Conservation (phyloP, 2,888 invertebrate genomes). For the Drosophila ustulata region DNA sequence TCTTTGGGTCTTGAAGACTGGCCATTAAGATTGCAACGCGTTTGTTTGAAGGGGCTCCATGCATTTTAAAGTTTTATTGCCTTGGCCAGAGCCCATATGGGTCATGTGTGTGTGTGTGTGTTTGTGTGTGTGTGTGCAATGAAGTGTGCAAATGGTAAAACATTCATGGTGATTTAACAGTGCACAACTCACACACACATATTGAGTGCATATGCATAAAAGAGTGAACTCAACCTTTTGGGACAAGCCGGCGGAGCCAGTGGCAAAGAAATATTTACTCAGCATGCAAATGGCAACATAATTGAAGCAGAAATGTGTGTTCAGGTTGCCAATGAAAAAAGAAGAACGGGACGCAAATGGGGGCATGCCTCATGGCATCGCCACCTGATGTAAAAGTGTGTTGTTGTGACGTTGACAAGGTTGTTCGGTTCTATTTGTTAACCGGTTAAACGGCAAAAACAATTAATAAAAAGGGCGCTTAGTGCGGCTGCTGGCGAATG, state of each 20-base stretch:
- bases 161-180: constrained; percentile 73
- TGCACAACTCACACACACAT: constrained; percentile 23
- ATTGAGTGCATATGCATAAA: constrained; percentile 21
- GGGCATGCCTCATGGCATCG: neutral
- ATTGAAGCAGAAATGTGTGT: constrained; percentile 67
- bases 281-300: constrained; percentile 71
- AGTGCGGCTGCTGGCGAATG: constrained; percentile 8
- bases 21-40: constrained; percentile 66
- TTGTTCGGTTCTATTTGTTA: constrained; percentile 52
- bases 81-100: constrained; percentile 41
- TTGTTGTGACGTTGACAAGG: constrained; percentile 20
- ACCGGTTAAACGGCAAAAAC: constrained; percentile 45
- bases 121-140: constrained; percentile 52
- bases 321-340: neutral
- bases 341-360: constrained; percentile 3
- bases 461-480: constrained; percentile 57
- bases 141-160: constrained; percentile 73
- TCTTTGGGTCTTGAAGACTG: constrained; percentile 5
- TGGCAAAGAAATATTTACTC: constrained; percentile 66
- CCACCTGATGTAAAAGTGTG: neutral
- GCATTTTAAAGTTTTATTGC: constrained; percentile 78
- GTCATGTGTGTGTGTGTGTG: neutral
- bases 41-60: constrained; percentile 62
- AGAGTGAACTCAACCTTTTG: constrained; percentile 41
- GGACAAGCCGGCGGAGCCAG: constrained; percentile 32